phyloP scores from a whole-genome alignment of 2,888 invertebrate species.

The Pimpla rufipes region DNA sequence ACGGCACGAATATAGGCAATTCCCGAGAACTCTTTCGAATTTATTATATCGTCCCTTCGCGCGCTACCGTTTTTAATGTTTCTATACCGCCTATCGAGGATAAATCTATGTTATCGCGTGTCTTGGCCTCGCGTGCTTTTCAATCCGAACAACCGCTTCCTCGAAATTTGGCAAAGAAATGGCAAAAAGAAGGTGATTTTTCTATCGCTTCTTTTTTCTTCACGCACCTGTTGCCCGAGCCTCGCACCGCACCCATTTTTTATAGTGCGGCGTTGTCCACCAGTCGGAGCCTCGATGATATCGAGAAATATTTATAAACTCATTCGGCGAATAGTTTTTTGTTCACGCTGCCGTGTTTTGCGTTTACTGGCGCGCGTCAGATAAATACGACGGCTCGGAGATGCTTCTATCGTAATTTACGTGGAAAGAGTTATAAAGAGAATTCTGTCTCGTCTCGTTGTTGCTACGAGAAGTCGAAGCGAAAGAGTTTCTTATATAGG shows the following conservation, averaged over 20 bases:
- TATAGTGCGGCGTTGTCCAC: too few species aligned
- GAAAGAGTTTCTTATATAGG: slow-evolving; percentile 31
- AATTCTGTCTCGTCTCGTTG: slow-evolving; percentile 15
- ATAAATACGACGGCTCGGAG: too few species aligned
- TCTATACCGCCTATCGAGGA: background rate
- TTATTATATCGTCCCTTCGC: slow-evolving; percentile 42
- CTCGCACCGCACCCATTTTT: too few species aligned
- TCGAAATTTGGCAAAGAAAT: background rate
- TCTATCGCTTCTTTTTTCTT: too few species aligned
- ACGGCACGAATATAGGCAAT: slow-evolving; percentile 42
- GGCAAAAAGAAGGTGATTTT: too few species aligned
- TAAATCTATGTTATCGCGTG: background rate
- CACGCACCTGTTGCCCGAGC: too few species aligned
- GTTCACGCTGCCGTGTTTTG: too few species aligned
- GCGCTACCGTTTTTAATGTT: slow-evolving; percentile 13
- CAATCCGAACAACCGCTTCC: background rate
- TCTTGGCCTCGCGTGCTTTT: background rate
- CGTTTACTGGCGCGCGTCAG: too few species aligned
- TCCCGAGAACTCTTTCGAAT: slow-evolving; percentile 54
- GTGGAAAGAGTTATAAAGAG: background rate
- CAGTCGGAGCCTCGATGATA: too few species aligned
- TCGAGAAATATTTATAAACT: too few species aligned
- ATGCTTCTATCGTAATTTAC: too few species aligned
- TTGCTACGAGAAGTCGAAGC: slow-evolving; percentile 11
- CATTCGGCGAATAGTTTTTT: too few species aligned